These are phyloP conservation scores for Drosophila longiperda DNA, from an alignment of 2,888 invertebrate genomes.

Conservation along the genomic window DNA sequence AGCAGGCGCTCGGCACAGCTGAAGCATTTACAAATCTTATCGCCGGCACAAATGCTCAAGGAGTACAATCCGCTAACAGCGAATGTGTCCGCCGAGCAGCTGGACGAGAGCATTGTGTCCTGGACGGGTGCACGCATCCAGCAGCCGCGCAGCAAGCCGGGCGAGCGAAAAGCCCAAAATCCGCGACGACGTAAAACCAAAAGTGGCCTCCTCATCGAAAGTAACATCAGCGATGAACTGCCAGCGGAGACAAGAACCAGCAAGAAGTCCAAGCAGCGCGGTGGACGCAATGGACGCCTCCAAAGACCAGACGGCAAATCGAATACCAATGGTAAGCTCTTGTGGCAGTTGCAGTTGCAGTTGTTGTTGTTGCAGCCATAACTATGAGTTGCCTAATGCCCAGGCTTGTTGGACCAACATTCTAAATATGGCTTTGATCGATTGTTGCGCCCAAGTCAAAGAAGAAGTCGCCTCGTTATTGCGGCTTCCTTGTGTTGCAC, in stretches of 20 bases:
- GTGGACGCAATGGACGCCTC: conserved; percentile 75
- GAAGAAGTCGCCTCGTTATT: conserved; percentile 66
- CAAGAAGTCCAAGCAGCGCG: conserved; percentile 66
- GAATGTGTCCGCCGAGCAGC: conserved; percentile 57
- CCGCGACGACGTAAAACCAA: conserved; percentile 79
- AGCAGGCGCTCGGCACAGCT: conserved; percentile 43
- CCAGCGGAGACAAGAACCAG: conserved; percentile 42
- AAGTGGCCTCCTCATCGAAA: conserved; percentile 82
- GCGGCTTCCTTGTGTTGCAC: conserved; percentile 44
- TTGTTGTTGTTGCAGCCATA: conserved; percentile 24
- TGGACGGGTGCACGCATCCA: conserved; percentile 77
- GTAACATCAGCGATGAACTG: conserved; percentile 71
- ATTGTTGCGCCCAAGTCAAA: conserved; percentile 54
- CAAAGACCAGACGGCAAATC: conserved; percentile 58
- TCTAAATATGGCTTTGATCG: conserved; percentile 77
- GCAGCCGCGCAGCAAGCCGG: conserved; percentile 34
- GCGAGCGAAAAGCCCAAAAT: conserved; percentile 36
- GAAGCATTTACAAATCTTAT: conserved; percentile 54
- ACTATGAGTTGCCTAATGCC: conserved; percentile 36
- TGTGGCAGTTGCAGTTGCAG: conserved; percentile 3
- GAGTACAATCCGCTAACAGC: conserved; percentile 52
- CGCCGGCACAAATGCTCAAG: conserved; percentile 66
- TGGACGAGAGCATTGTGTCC: conserved; percentile 73
- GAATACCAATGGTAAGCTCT: conserved; percentile 67
- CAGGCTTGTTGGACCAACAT: conserved; percentile 40